phyloP scores from a whole-genome alignment of 2,888 invertebrate genomes.

The Mythimna vitellina region DNA sequence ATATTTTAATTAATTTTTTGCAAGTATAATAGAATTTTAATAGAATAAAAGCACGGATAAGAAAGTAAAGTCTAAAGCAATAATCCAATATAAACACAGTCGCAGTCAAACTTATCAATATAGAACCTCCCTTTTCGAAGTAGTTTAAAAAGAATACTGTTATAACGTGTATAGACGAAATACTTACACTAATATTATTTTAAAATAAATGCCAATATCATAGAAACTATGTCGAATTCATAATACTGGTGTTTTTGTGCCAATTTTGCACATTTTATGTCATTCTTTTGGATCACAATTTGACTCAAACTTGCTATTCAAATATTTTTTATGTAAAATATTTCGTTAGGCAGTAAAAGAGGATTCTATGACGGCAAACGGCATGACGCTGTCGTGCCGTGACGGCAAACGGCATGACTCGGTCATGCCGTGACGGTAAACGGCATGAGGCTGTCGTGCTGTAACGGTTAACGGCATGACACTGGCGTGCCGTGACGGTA shows the following conservation, averaged over 20 bases:
- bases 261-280: not conserved
- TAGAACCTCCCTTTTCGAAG: not conserved
- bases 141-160: slow-evolving; percentile 35
- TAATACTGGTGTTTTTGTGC: slow-evolving; percentile 53
- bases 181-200: slow-evolving; percentile 34
- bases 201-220: slow-evolving; percentile 54
- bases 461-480: too few species aligned
- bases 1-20: not conserved
- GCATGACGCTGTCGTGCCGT: too few species aligned
- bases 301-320: not conserved
- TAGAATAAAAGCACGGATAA: not conserved
- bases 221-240: slow-evolving; percentile 29
- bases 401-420: too few species aligned
- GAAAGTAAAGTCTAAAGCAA: not conserved
- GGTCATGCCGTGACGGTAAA: too few species aligned
- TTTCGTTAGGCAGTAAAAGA: too few species aligned
- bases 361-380: too few species aligned
- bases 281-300: slow-evolving; percentile 37
- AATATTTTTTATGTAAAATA: not conserved
- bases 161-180: not conserved
- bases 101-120: slow-evolving; percentile 29
- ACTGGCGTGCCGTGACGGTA: too few species aligned
- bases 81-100: slow-evolving; percentile 12
- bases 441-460: too few species aligned
- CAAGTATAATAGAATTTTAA: not conserved